These are phyloP conservation scores for Aspidiotus destructor DNA, from an alignment of 2,888 invertebrate genomes.

Conservation along the genomic window DNA sequence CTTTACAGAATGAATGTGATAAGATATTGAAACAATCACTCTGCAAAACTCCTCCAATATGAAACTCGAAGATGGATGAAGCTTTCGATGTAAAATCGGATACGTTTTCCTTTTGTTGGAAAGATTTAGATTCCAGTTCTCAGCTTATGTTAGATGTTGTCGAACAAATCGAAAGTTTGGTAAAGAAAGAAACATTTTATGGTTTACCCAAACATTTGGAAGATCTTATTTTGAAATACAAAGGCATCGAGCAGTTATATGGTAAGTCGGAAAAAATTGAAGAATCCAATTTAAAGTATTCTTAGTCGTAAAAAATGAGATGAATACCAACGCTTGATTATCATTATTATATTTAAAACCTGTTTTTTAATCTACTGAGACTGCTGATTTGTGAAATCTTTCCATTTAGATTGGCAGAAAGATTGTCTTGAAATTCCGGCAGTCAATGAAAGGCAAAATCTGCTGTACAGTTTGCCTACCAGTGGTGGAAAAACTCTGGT, in stretches of 20 bases:
- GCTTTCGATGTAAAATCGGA: no score
- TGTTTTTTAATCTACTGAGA: not conserved
- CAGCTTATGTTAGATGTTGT: not conserved
- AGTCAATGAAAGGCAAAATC: constrained; percentile 60
- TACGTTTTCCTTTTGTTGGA: not conserved
- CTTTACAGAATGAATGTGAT: no score
- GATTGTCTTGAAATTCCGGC: constrained; percentile 77
- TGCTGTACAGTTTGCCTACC: constrained; percentile 88
- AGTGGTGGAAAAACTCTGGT: constrained; percentile 96
- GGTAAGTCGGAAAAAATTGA: constrained; percentile 48
- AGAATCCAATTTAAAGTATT: no score
- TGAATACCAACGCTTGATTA: constrained; percentile 7
- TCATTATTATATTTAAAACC: constrained; percentile 31
- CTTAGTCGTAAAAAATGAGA: no score
- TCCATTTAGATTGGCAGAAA: constrained; percentile 76
- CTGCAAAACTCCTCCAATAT: no score
- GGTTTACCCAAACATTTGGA: constrained; percentile 65
- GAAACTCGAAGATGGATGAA: no score
- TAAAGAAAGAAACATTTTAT: constrained; percentile 50
- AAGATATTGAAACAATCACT: no score
- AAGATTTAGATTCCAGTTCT: not conserved
- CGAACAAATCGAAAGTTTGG: not conserved
- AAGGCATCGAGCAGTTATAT: constrained; percentile 72
- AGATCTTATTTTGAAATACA: constrained; percentile 59
- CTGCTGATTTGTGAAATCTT: not conserved